Percentiles rank a stretch among this genome's conserved stretches.
These are phyloP conservation scores for Macropodus opercularis DNA, from an alignment of 2,797 vertebrate species.

Conservation along the genomic window DNA sequence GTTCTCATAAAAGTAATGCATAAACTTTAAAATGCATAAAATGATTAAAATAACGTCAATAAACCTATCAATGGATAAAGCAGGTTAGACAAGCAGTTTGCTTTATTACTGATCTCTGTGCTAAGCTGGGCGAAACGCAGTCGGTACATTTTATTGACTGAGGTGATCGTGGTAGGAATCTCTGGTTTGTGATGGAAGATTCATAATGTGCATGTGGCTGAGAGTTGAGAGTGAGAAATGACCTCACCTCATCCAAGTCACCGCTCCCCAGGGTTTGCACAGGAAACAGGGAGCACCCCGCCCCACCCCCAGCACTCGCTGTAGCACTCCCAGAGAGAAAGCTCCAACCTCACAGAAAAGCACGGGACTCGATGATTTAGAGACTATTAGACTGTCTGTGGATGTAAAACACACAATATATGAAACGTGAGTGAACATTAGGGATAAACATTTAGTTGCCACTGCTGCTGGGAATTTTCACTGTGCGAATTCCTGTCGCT, in stretches of 20 bases:
- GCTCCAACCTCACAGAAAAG: constrained; percentile 28
- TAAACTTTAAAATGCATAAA: no score
- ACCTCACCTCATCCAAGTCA: constrained; percentile 72
- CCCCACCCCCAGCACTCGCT: constrained; percentile 47
- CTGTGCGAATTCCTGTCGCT: constrained; percentile 76
- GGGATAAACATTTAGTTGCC: constrained; percentile 40
- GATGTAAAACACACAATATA: constrained; percentile 28
- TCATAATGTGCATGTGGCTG: constrained; percentile 21
- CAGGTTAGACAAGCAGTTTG: no score
- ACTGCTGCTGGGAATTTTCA: constrained; percentile 57
- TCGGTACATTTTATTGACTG: not conserved
- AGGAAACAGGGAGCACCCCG: constrained; percentile 66
- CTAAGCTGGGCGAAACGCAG: not conserved
- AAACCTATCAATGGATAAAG: no score
- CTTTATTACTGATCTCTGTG: no score
- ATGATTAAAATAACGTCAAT: no score
- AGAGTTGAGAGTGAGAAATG: constrained; percentile 55
- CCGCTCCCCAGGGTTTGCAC: constrained; percentile 70
- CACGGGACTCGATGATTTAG: constrained; percentile 3
- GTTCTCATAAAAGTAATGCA: no score
- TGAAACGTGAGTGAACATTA: constrained; percentile 36
- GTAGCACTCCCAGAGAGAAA: constrained; percentile 44
- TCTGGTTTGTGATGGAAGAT: constrained; percentile 3
- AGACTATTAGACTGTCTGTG: constrained; percentile 9
- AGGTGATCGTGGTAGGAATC: constrained; percentile 9